Base-by-base conservation (phyloP, 2,113 vertebrate genomes). In the Puffinus mauretanicus region DNA sequence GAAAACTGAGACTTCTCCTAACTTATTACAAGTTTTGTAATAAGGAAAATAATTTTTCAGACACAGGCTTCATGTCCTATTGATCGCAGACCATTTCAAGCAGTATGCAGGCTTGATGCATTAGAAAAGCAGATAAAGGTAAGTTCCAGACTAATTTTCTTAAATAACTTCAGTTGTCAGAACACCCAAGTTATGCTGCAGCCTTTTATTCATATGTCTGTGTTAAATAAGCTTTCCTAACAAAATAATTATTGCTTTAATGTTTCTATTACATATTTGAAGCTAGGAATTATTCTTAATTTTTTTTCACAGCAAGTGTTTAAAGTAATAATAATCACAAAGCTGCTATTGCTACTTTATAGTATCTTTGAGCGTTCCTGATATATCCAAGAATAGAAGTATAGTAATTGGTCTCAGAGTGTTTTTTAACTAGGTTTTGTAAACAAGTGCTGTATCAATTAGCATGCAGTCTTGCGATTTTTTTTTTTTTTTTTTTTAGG, bases 41-140 rank as follows among this genome's bases (percentile, higher is more conserved):
- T 86, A 79, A 49, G 49, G 75, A 94, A 92, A 89, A 90, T 89
- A n/a, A 80, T 95, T 92, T 98, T 98, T 92, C 98, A 99, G 99
- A 98, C 96, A 42, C 91, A 98, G 77, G 98, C 99, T 87, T 99
- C 99, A 7, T 99, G 99, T 97, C 99, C 99, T 16, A 98, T 99
- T 94, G 99, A 99, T 97, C 98, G 99, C 96, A 98, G 98, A 97
- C 98, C 98, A 21, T 99, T 99, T 97, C 98, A 97, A 80, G 98
- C 98, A 58, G 97, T 99, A 60, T 99, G 98, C 97, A 98, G 98
- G 97, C 98, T 98, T 97, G 98, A 98, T 88, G 91, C 97, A 7
- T 85, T 97, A 69, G 96, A 97, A 96, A 81, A 97, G 67, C 97
- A 88, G 87, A 82, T 97, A 96, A 98, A 98, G 97, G 98, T 98